Percentiles rank a stretch among this genome's conserved stretches.
phyloP scores from a whole-genome alignment of 2,797 vertebrate genomes.

The Merluccius polli region DNA sequence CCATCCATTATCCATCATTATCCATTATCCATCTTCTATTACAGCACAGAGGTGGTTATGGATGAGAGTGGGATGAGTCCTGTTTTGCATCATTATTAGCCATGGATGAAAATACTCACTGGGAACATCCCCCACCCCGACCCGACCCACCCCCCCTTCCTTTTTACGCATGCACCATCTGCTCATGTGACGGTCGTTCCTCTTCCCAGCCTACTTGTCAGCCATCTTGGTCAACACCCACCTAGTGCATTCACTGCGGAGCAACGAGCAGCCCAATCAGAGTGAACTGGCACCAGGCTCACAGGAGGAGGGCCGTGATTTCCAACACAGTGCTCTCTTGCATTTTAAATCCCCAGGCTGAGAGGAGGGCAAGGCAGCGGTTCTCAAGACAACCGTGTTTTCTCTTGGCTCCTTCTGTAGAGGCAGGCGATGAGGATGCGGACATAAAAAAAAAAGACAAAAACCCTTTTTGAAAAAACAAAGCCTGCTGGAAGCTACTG shows the following conservation, averaged over 20 bases:
- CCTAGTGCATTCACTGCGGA: slow-evolving; percentile 81
- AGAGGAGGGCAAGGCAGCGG: slow-evolving; percentile 45
- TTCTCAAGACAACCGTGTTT: slow-evolving; percentile 49
- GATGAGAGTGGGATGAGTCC: slow-evolving; percentile 23
- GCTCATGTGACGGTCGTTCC: slow-evolving; percentile 87
- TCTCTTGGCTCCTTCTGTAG: slow-evolving; percentile 42
- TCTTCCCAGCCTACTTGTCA: slow-evolving; percentile 82
- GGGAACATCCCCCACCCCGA: slow-evolving; percentile 53
- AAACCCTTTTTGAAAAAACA: slow-evolving; percentile 47
- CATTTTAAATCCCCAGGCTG: slow-evolving; percentile 53
- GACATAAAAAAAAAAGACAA: slow-evolving; percentile 62
- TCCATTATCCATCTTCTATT: slow-evolving; percentile 9
- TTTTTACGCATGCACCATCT: slow-evolving; percentile 78
- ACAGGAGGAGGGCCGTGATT: slow-evolving; percentile 56
- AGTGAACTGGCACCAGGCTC: slow-evolving; percentile 59
- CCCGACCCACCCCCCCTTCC: background rate
- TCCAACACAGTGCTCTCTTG: slow-evolving; percentile 43
- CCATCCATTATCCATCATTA: slow-evolving; percentile 18
- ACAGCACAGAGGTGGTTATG: background rate
- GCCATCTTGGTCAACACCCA: slow-evolving; percentile 99
- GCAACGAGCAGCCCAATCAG: slow-evolving; percentile 74
- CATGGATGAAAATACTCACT: slow-evolving; percentile 67
- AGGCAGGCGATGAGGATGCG: slow-evolving; percentile 59
- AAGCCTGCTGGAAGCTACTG: slow-evolving; percentile 61
- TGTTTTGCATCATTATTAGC: slow-evolving; percentile 70